Evolutionary conservation across 1,140 invertebrate genomes (phyloP), one percentile per base, ranked within the genome.

Genomic region (Zophobas atratus): DNA sequence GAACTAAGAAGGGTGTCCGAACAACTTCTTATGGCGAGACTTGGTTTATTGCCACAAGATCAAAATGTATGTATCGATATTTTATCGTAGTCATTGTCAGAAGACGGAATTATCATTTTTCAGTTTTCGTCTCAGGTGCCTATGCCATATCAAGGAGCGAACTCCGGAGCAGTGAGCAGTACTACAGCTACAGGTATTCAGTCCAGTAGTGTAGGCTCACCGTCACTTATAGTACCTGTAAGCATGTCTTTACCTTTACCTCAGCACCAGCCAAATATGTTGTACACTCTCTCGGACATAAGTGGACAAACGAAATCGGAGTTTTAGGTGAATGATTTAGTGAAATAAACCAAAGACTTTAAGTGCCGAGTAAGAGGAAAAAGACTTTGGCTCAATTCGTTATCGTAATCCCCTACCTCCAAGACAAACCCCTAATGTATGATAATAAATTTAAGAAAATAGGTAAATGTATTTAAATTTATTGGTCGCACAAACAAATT

Each of bases 1-100:
- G 95, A 97, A 85, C 84, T 97, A 77, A 88, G 93, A 51, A 90
- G 92, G 77, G 94, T 96, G 1, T 95, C 94, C 33, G 94, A 97
- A 84, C 95, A 96, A 83, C 87, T 97, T 36, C 86, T 96, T n/a
- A 92, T 96, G 82, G 93, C 95, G 0, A 90, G 93, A 85, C 94
- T 95, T 82, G 94, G 94, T 3, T 89, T 95, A 20, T 85, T 95
- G 41, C 92, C 92, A 67, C 90, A 92, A 72, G 78, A 78, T 36
- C 76, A 72, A 53, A 76, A 80, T 48, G 70, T 79, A 78, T 53
- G 35, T 76, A 20, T 75, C 6, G 74, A 2, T 38, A 60, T 78
- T 36, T 77, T 51, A n/a, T 48, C 20, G 20, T 20, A 20, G 20
- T 20, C 20, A 20, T 20, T 20, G 20, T 20, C 20, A 20, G 20